Percentiles rank a stretch among this genome's conserved stretches.
These are phyloP conservation scores for Cladopsammia gracilis DNA, from an alignment of 64 coral and sea anemone genomes.

Conservation along the genomic window DNA sequence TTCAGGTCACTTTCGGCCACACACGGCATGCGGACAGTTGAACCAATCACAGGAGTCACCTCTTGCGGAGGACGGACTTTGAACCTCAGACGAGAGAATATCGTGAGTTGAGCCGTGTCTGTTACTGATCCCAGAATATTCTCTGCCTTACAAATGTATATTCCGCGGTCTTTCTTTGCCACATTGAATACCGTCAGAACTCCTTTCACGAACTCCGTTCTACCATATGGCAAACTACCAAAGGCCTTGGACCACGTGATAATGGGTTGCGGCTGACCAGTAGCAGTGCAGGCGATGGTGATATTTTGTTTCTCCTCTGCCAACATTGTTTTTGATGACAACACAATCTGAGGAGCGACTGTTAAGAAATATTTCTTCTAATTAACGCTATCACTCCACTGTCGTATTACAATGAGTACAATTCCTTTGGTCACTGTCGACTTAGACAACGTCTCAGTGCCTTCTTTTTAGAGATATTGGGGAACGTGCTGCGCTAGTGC, in stretches of 20 bases:
- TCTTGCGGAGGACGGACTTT: not conserved
- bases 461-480: no score
- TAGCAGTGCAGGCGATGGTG: conserved; percentile 33
- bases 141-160: not conserved
- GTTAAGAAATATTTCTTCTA: no score
- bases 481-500: no score
- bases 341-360: no score
- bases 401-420: no score
- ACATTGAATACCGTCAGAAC: not conserved
- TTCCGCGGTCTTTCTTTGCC: not conserved
- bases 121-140: not conserved
- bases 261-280: conserved; percentile 33
- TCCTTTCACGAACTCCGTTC: not conserved
- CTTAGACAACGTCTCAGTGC: no score
- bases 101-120: not conserved
- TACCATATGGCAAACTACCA: not conserved
- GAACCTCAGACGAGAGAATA: not conserved
- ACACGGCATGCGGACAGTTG: not conserved
- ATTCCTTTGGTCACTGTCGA: no score
- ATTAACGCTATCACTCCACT: no score
- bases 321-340: no score
- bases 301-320: conserved; percentile 5
- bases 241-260: conserved; percentile 44
- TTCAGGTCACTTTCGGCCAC: not conserved
- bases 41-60: not conserved